phyloP scores from a whole-genome alignment of 2,888 invertebrate species.

The Phragmatobia fuliginosa region DNA sequence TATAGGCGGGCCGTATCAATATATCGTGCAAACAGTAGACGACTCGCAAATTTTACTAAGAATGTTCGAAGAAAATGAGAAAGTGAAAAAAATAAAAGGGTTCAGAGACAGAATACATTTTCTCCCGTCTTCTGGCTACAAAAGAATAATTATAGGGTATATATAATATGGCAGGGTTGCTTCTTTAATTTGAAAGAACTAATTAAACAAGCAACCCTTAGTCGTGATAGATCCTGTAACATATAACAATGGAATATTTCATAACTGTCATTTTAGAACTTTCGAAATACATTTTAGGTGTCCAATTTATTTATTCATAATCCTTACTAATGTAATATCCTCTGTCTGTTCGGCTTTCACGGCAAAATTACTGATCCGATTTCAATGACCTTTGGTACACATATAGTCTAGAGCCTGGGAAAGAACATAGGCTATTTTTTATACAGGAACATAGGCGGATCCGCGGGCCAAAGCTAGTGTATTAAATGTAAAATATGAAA shows the following conservation, averaged over 20 bases:
- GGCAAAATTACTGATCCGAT: too few relatives aligned
- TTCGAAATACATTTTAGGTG: neutral
- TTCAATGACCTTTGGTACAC: too few relatives aligned
- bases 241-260: neutral
- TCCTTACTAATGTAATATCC: too few relatives aligned
- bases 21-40: constrained; percentile 5
- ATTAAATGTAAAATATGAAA: too few relatives aligned
- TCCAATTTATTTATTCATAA: too few relatives aligned
- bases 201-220: neutral
- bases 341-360: too few relatives aligned
- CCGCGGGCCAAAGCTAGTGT: too few relatives aligned
- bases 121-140: neutral
- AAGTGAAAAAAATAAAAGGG: neutral
- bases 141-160: neutral
- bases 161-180: too few relatives aligned
- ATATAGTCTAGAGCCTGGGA: too few relatives aligned
- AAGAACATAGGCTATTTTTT: too few relatives aligned
- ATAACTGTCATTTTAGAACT: neutral
- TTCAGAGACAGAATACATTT: neutral
- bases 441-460: too few relatives aligned
- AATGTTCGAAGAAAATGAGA: neutral
- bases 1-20: constrained; percentile 12
- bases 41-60: constrained; percentile 5
- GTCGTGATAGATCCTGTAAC: neutral
- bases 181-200: too few relatives aligned